A percentile compares a stretch with the other conserved stretches of the same genome.
These are phyloP conservation scores for Sitta europaea DNA, from an alignment of 2,113 vertebrate genomes.

Conservation along the genomic window DNA sequence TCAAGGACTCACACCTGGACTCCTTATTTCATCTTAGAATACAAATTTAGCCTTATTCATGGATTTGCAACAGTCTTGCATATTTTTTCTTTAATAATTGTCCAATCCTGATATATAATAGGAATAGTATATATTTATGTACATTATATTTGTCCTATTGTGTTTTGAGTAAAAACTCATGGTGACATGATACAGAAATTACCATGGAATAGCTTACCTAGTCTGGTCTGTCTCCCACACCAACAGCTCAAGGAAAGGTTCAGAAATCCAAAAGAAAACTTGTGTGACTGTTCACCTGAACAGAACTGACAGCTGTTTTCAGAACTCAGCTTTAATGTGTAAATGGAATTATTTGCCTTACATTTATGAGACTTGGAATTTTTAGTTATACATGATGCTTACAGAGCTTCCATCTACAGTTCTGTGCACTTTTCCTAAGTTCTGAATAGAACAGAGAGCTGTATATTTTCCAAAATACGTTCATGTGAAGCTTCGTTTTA, in stretches of 20 bases:
- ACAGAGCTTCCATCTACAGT: background rate
- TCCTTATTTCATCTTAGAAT: background rate
- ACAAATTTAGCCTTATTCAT: background rate
- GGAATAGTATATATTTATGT: background rate
- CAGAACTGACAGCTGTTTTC: background rate
- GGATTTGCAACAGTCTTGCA: background rate
- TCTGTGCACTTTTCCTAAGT: background rate
- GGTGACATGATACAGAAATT: background rate
- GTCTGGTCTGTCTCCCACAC: background rate
- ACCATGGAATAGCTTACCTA: background rate
- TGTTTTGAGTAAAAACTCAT: background rate
- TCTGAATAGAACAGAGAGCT: background rate
- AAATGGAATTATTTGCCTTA: background rate
- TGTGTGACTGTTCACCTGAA: background rate
- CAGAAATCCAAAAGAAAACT: background rate
- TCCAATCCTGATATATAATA: background rate
- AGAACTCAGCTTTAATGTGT: background rate
- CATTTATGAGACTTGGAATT: background rate
- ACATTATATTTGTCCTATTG: background rate
- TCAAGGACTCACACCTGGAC: background rate
- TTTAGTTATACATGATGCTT: background rate
- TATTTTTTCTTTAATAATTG: background rate
- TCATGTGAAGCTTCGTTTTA: background rate
- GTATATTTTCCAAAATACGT: background rate
- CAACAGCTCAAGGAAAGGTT: background rate